Base-by-base conservation (phyloP, 2,797 vertebrate genomes). In the Notolepis coatsorum region DNA sequence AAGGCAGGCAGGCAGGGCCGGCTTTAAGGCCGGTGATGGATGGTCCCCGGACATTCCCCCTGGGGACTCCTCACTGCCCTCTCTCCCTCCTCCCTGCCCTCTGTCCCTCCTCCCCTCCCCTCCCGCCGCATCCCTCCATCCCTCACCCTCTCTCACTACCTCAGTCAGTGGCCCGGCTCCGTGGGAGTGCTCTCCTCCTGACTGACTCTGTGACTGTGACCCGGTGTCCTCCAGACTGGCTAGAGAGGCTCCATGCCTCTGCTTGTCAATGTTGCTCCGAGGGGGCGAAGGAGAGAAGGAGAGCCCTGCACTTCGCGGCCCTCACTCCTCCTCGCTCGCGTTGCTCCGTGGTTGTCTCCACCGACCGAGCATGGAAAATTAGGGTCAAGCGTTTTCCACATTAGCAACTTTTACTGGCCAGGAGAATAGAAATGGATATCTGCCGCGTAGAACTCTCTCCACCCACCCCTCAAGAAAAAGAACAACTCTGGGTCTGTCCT, bases 321-420 rank as follows among this genome's bases (percentile, higher is more conserved):
- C 48, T 50, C 56, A 6, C 51, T 68, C 61, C 51, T 68, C 61
- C 45, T 24, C 17, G 3, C 69, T 71, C 35, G 7, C 10, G 3
- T 71, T 80, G 64, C 57, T 84, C 66, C 60, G 77, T 2, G 27
- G 64, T 61, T n/a, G 82, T 76, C 75, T 88, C 79, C 61, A 76
- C 60, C 59, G 73, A 48, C 47, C 35, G 25, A 75, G 76, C 68
- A 30, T 71, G 86, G 85, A 90, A 91, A 91, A 89, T 86, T 63
- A 76, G 82, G 79, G 79, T 87, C 81, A 80, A 84, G 61, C 67
- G 77, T 84, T 91, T 91, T 90, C 88, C 89, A 84, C 81, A 90
- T 90, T 84, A 88, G 77, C 68, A 72, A 73, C 70, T 87, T n/a
- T 86, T 77, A 86, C 75, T 77, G 28, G 59, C 43, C 51, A 59